phyloP scores from a whole-genome alignment of 2,888 invertebrate species.

The Blera fallax region DNA sequence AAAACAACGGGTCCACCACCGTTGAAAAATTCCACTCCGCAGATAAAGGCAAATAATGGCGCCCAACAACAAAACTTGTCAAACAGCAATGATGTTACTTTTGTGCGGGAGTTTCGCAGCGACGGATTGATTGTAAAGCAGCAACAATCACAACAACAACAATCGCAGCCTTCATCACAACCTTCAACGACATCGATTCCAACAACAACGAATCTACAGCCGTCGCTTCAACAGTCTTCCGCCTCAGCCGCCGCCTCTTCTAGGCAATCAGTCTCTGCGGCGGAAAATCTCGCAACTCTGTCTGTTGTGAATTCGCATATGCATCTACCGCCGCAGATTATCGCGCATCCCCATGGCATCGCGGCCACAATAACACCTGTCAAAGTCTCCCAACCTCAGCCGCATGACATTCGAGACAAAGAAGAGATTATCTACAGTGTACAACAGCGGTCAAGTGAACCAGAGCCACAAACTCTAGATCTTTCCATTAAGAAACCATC shows the following conservation, averaged over 20 bases:
- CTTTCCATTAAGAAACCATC: constrained; percentile 88
- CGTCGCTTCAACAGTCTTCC: constrained; percentile 54
- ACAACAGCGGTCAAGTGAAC: constrained; percentile 82
- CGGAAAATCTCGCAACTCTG: constrained; percentile 85
- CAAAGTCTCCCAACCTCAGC: constrained; percentile 71
- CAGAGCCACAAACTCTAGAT: constrained; percentile 87
- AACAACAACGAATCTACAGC: constrained; percentile 50
- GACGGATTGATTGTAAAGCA: constrained; percentile 78
- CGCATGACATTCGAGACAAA: constrained; percentile 78
- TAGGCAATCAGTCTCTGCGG: constrained; percentile 68
- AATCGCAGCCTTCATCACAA: constrained; percentile 43
- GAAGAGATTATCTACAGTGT: constrained; percentile 80
- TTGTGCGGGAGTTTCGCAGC: constrained; percentile 81
- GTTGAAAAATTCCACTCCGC: constrained; percentile 41
- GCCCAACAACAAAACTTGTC: constrained; percentile 61
- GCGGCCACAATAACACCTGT: constrained; percentile 87
- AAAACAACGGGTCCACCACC: constrained; percentile 84
- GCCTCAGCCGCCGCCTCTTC: constrained; percentile 15
- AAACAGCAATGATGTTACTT: constrained; percentile 79
- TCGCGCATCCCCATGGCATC: constrained; percentile 80
- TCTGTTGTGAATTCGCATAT: constrained; percentile 85
- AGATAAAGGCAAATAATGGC: constrained; percentile 57
- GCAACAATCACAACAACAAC: constrained; percentile 71
- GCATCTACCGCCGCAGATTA: constrained; percentile 76
- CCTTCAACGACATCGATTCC: constrained; percentile 59